Evolutionary conservation across 2,888 invertebrate genomes (phyloP).

Genomic region (Halictus quadricinctus): DNA sequence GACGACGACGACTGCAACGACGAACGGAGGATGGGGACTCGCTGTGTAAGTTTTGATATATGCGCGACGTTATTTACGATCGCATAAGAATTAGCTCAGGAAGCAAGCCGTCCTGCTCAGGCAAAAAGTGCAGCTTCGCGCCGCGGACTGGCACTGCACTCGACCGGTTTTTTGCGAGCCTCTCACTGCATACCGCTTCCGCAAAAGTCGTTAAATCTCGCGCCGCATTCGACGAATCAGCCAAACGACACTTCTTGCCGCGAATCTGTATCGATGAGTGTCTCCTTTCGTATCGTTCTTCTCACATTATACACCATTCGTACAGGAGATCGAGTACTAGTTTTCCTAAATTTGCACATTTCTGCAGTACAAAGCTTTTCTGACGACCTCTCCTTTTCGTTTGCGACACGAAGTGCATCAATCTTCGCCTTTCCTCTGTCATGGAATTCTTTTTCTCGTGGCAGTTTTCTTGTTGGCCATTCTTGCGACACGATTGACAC

Average conservation of each 20-base stretch:
- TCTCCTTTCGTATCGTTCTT: background rate
- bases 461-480: background rate
- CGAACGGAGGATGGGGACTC: constrained; percentile 65
- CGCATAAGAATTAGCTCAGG: constrained; percentile 80
- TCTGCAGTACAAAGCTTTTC: background rate
- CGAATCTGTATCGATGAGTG: constrained; percentile 31
- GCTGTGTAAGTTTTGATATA: constrained; percentile 80
- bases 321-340: too few species aligned
- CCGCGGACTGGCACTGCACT: constrained; percentile 59
- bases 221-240: constrained; percentile 63
- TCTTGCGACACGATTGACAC: background rate
- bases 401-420: background rate
- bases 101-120: constrained; percentile 58
- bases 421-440: background rate
- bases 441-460: background rate
- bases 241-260: constrained; percentile 67
- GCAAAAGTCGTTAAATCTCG: constrained; percentile 73
- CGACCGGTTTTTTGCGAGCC: constrained; percentile 48
- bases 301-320: background rate
- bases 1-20: constrained; percentile 54
- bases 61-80: constrained; percentile 80
- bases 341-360: background rate
- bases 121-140: constrained; percentile 64
- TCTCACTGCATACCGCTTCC: constrained; percentile 52
- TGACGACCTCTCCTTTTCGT: background rate